Conservation (phyloP, 2,797 vertebrate species). For the Xenops minutus region DNA sequence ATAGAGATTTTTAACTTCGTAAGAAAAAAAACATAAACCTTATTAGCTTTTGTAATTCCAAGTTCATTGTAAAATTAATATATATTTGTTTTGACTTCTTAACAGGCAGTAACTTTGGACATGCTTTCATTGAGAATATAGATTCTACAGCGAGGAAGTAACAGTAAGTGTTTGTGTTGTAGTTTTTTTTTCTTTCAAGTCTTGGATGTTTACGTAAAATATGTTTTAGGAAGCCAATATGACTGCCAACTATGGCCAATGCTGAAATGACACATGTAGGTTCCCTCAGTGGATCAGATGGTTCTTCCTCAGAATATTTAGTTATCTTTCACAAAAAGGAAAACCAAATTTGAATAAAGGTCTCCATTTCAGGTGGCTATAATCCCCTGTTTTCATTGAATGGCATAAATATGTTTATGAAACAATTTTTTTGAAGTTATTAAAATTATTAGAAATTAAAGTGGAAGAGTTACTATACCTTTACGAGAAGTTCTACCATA, state of each 20-base stretch:
- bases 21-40: background rate
- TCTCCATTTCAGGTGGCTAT: background rate
- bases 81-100: conserved; percentile 59
- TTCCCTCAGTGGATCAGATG: background rate
- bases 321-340: background rate
- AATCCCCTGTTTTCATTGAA: background rate
- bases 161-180: conserved; percentile 68
- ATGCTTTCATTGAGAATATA: background rate
- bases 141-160: conserved; percentile 41
- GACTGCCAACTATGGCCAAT: background rate
- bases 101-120: conserved; percentile 64
- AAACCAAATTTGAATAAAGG: background rate
- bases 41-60: conserved; percentile 48
- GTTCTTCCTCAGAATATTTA: background rate
- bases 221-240: background rate
- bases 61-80: conserved; percentile 58
- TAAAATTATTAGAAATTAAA: background rate
- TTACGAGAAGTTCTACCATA: background rate
- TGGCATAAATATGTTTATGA: background rate
- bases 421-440: background rate
- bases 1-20: too few species aligned
- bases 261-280: background rate
- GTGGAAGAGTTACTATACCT: background rate
- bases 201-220: background rate
- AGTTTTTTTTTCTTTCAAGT: background rate